Evolutionary conservation across 2,797 vertebrate species (phyloP).

Genomic region (Kryptopterus vitreolus): DNA sequence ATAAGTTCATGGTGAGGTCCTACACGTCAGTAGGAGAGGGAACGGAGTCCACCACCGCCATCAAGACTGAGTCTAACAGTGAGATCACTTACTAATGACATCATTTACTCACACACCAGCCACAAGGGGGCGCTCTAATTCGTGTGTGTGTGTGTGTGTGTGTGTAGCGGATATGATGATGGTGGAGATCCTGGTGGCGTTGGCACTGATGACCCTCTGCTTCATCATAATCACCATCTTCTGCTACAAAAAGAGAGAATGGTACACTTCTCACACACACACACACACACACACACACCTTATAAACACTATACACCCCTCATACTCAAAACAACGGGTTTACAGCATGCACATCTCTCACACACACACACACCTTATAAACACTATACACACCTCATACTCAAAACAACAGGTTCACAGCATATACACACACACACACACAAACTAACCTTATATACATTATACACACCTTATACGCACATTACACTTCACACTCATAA

Average conservation of each 20-base stretch:
- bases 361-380: no score
- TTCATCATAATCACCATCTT: conserved; percentile 78
- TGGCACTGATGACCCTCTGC: conserved; percentile 77
- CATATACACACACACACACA: no score
- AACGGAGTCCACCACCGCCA: conserved; percentile 60
- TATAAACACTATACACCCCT: no score
- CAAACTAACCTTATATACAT: no score
- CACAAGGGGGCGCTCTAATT: no score
- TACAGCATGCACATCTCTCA: no score
- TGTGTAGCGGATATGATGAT: conserved; percentile 79
- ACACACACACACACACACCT: no score
- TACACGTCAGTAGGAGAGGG: conserved; percentile 75
- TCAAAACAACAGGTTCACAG: no score
- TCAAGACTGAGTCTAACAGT: conserved; percentile 67
- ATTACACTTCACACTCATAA: no score
- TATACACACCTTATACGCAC: no score
- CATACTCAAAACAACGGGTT: no score
- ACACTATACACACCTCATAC: no score
- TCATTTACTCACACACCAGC: neutral
- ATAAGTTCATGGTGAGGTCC: conserved; percentile 75
- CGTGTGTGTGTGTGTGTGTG: conserved; percentile 19
- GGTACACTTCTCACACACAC: conserved; percentile 68
- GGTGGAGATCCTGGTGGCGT: conserved; percentile 83
- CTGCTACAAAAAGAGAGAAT: conserved; percentile 92
- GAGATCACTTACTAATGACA: conserved; percentile 34